Evolutionary conservation across 2,888 invertebrate genomes (phyloP).

Genomic region (Acleris holmiana): DNA sequence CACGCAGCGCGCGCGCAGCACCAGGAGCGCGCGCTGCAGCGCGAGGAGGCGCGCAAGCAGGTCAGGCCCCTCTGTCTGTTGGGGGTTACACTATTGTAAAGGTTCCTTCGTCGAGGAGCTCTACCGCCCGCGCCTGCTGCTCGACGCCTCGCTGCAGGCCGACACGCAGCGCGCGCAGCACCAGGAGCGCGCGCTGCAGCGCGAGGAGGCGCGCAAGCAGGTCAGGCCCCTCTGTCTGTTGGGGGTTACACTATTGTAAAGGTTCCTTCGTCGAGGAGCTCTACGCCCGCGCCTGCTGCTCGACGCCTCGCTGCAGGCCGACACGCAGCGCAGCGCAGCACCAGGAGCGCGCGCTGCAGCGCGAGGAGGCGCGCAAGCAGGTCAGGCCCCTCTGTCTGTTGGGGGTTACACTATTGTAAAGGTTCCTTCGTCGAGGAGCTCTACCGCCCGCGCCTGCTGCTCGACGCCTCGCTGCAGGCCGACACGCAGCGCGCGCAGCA

Average conservation of each 20-base stretch:
- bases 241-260: no score
- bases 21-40: conserved; percentile 76
- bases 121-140: conserved; percentile 92
- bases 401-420: no score
- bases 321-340: no score
- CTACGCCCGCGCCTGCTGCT: no score
- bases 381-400: no score
- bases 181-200: no score
- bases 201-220: no score
- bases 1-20: conserved; percentile 84
- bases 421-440: conserved; percentile 92
- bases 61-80: no score
- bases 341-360: conserved; percentile 76
- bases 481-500: conserved; percentile 84
- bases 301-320: no score
- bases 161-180: conserved; percentile 84
- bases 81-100: no score
- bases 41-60: conserved; percentile 55
- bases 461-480: conserved; percentile 87
- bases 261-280: no score
- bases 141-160: conserved; percentile 87
- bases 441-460: conserved; percentile 92
- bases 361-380: conserved; percentile 55
- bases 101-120: conserved; percentile 92
- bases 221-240: no score